phyloP scores from a whole-genome alignment of 2,888 invertebrate species.

The Acheta domesticus region DNA sequence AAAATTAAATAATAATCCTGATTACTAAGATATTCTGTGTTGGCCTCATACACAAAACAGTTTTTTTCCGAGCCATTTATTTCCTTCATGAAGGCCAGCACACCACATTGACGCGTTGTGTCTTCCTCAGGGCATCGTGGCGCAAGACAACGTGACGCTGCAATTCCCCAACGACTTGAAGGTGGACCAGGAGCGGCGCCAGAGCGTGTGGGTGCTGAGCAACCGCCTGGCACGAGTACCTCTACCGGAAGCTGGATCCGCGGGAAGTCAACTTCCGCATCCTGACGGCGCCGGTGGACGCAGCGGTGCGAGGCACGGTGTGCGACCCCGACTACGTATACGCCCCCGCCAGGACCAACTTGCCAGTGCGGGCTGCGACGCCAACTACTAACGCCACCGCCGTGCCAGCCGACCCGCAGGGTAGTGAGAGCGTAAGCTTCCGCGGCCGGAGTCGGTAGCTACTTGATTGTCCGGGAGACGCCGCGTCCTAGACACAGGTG shows the following conservation, averaged over 20 bases:
- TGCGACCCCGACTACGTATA: conserved; percentile 59
- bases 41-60: no score
- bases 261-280: conserved; percentile 71
- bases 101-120: no score
- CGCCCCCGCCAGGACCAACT: conserved; percentile 38
- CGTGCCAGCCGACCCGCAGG: no score
- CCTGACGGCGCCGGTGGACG: conserved; percentile 61
- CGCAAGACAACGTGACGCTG: conserved; percentile 59
- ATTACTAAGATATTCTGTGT: no score
- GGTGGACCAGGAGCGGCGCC: conserved; percentile 64
- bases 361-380: background rate
- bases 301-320: conserved; percentile 62
- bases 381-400: background rate
- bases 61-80: no score
- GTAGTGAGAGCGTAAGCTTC: no score
- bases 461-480: no score
- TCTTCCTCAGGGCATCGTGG: conserved; percentile 53
- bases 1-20: no score
- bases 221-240: conserved; percentile 71
- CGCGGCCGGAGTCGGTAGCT: no score
- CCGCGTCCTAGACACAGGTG: no score
- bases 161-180: conserved; percentile 79
- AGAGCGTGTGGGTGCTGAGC: conserved; percentile 73
- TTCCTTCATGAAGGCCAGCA: no score
- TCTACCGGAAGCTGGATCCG: conserved; percentile 61